Evolutionary conservation across 1,140 invertebrate genomes (phyloP).

Genomic region (Lordiphosa clarofinis): DNA sequence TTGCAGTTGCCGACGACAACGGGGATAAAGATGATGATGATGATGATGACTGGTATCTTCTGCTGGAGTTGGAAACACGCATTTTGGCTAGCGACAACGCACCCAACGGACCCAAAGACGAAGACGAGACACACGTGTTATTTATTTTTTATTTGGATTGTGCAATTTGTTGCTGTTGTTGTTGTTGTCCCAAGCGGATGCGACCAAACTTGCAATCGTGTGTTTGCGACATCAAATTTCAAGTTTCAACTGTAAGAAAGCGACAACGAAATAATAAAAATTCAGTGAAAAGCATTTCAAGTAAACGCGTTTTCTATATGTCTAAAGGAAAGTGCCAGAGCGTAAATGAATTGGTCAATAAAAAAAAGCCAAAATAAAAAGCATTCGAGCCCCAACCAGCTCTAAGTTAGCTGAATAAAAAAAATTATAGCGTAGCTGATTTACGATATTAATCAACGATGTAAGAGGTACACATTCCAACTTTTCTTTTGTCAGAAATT

Average conservation of each 20-base stretch:
- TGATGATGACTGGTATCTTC: conserved; percentile 59
- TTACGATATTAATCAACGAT: conserved; percentile 57
- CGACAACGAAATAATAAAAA: conserved; percentile 34
- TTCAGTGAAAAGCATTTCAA: conserved; percentile 61
- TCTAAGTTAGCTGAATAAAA: conserved; percentile 19
- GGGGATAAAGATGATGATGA: conserved; percentile 25
- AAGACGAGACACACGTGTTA: conserved; percentile 32
- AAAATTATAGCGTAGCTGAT: conserved; percentile 51
- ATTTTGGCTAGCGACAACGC: conserved; percentile 61
- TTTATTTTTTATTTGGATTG: conserved; percentile 45
- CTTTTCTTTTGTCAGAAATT: too few species aligned
- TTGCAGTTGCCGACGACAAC: conserved; percentile 45
- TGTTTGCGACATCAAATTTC: conserved; percentile 53
- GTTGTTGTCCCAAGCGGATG: conserved; percentile 42
- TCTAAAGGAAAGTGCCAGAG: conserved; percentile 58
- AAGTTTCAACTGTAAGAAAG: conserved; percentile 74
- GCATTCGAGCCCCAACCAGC: conserved; percentile 17
- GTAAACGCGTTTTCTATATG: conserved; percentile 46
- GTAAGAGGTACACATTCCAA: conserved; percentile 7
- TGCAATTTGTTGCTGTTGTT: conserved; percentile 44
- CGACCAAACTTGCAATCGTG: conserved; percentile 61
- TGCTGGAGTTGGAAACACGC: conserved; percentile 59
- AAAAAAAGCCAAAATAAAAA: conserved; percentile 27
- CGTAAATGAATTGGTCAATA: conserved; percentile 65
- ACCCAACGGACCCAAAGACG: conserved; percentile 45